phyloP scores from a whole-genome alignment of 2,113 vertebrate species.

The Platysteira castanea region DNA sequence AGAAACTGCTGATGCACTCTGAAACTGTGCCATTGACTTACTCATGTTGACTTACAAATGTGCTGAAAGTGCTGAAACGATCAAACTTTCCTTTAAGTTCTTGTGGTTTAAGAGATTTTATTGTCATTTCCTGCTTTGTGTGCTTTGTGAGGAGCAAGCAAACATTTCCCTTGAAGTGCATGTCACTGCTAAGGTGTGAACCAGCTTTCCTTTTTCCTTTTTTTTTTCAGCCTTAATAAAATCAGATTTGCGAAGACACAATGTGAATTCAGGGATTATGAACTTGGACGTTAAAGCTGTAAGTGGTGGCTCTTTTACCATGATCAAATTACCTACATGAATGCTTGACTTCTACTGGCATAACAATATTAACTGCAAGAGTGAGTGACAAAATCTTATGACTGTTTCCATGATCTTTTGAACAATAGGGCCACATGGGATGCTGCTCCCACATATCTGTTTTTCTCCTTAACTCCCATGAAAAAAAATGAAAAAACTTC shows the following conservation, averaged over 20 bases:
- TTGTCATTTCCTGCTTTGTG: background rate
- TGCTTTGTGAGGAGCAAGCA: background rate
- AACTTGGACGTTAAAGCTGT: conserved; percentile 73
- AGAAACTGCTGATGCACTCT: background rate
- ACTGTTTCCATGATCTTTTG: background rate
- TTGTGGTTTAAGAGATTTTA: background rate
- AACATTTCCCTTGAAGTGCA: background rate
- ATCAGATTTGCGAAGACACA: conserved; percentile 90
- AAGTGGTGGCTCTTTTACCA: conserved; percentile 57
- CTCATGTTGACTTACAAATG: background rate
- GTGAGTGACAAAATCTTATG: background rate
- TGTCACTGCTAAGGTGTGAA: background rate
- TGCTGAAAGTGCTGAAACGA: background rate
- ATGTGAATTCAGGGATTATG: conserved; percentile 77
- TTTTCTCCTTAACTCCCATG: background rate
- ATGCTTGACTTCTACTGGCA: background rate
- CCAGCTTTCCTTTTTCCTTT: background rate
- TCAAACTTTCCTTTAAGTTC: background rate
- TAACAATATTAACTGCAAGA: background rate
- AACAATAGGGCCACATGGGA: background rate
- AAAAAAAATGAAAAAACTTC: background rate
- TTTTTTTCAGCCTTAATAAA: conserved; percentile 87
- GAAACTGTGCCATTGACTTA: background rate
- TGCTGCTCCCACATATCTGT: background rate
- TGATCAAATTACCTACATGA: background rate